These are phyloP conservation scores for Ips typographus DNA, from an alignment of 1,140 invertebrate species.

Conservation along the genomic window DNA sequence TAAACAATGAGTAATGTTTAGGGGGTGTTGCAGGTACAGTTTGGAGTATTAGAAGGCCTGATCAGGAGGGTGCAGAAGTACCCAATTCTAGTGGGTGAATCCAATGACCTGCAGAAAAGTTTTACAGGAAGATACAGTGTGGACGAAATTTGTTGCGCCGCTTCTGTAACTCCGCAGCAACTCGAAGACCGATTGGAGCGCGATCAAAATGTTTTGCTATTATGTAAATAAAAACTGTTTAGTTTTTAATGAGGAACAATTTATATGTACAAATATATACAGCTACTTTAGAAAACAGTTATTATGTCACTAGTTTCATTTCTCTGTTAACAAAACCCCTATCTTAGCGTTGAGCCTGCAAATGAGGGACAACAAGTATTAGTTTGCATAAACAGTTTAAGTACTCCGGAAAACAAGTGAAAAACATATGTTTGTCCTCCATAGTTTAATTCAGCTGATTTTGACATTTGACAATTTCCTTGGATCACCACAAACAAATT, in stretches of 20 bases:
- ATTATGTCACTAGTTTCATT: no score
- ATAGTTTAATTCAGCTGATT: no score
- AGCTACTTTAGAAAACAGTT: no score
- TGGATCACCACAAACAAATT: no score
- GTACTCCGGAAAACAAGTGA: no score
- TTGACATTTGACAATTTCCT: no score
- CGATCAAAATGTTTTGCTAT: constrained; percentile 79
- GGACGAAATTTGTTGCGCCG: constrained; percentile 88
- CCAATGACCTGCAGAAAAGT: constrained; percentile 60
- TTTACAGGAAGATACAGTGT: constrained; percentile 80
- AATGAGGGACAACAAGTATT: no score
- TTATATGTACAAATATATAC: no score
- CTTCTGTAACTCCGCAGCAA: constrained; percentile 76
- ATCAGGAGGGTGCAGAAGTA: constrained; percentile 84
- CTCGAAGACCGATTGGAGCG: constrained; percentile 84
- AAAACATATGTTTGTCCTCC: no score
- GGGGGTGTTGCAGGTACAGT: constrained; percentile 62
- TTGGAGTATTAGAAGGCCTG: constrained; percentile 83
- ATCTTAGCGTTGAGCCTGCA: no score
- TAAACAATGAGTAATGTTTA: background rate
- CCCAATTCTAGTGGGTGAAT: constrained; percentile 59
- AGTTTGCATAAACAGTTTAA: no score
- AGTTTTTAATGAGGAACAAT: background rate
- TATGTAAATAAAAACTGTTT: constrained; percentile 70
- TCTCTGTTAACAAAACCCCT: no score